These are phyloP conservation scores for Stictonetta naevosa DNA, from an alignment of 2,113 vertebrate species.

Conservation along the genomic window DNA sequence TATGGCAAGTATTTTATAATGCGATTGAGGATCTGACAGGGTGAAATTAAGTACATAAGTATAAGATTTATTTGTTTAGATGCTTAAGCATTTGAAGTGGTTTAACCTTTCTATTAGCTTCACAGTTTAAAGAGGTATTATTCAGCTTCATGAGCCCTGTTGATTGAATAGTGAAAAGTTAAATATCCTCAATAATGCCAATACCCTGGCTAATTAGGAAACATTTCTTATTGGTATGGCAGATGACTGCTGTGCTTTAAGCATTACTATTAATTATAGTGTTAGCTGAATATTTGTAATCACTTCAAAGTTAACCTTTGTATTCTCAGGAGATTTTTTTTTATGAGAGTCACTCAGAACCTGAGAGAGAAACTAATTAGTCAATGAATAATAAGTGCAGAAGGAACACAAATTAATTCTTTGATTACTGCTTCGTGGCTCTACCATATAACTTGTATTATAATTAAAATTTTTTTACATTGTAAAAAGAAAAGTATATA, in stretches of 20 bases:
- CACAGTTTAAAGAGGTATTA: slow-evolving; percentile 4
- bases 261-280: slow-evolving; percentile 76
- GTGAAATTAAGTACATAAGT: background rate
- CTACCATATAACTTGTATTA: slow-evolving; percentile 77
- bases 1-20: background rate
- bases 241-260: slow-evolving; percentile 61
- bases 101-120: background rate
- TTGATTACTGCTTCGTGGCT: slow-evolving; percentile 84
- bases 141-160: background rate
- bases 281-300: slow-evolving; percentile 77
- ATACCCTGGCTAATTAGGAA: slow-evolving; percentile 50
- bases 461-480: slow-evolving; percentile 84
- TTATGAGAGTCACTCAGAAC: slow-evolving; percentile 76
- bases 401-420: slow-evolving; percentile 82
- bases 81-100: background rate
- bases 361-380: slow-evolving; percentile 86
- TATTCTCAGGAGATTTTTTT: slow-evolving; percentile 79
- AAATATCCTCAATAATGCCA: slow-evolving; percentile 50
- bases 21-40: background rate
- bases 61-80: slow-evolving; percentile 32
- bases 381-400: slow-evolving; percentile 81
- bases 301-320: slow-evolving; percentile 79
- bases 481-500: slow-evolving; percentile 71
- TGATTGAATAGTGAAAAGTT: slow-evolving; percentile 22
- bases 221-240: slow-evolving; percentile 41